These are phyloP conservation scores for Procambarus clarkii DNA, from an alignment of 1,140 invertebrate genomes.

Conservation along the genomic window DNA sequence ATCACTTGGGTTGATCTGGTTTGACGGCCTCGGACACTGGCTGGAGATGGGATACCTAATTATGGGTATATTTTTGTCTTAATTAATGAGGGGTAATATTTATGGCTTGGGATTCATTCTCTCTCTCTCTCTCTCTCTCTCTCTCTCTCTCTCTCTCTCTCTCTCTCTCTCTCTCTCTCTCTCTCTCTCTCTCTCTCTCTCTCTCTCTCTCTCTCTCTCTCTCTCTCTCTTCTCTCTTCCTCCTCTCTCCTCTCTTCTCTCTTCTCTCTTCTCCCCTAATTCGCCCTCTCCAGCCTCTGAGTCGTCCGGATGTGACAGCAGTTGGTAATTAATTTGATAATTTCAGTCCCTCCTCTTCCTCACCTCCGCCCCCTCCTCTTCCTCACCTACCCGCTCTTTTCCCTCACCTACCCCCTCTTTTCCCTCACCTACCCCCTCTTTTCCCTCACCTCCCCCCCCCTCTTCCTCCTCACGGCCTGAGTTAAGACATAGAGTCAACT, in stretches of 20 bases:
- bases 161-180: neutral
- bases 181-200: neutral
- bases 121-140: neutral
- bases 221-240: neutral
- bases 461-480: too few relatives aligned
- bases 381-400: neutral
- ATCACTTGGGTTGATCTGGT: neutral
- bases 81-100: neutral
- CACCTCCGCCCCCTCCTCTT: neutral
- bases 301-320: neutral
- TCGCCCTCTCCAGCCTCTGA: neutral
- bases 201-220: neutral
- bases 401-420: neutral
- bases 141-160: neutral
- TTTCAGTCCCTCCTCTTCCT: neutral
- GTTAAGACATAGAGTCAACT: too few relatives aligned
- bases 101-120: neutral
- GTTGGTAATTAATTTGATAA: conserved; percentile 19
- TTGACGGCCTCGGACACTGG: neutral
- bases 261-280: neutral
- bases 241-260: neutral
- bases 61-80: neutral
- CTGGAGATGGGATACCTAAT: neutral
- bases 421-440: neutral
- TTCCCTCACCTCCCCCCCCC: neutral